Conservation (phyloP, 2,797 vertebrate species). For the Silurus aristotelis region DNA sequence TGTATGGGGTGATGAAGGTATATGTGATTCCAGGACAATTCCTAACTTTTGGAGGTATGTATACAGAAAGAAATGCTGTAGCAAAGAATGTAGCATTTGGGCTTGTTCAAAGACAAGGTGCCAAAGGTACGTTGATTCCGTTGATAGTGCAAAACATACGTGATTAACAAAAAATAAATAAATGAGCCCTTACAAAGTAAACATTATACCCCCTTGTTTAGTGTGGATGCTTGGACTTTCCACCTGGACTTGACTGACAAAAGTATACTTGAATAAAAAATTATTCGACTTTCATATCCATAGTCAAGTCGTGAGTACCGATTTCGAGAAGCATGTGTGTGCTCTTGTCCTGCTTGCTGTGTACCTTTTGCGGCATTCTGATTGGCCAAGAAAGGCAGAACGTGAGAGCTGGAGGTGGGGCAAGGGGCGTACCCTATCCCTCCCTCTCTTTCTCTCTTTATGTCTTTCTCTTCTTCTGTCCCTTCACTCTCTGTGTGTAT, state of each 20-base stretch:
- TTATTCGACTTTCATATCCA: not conserved
- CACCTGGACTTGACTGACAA: no score
- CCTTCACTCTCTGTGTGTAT: conserved; percentile 68
- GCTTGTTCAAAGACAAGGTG: not conserved
- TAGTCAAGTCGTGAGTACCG: conserved; percentile 29
- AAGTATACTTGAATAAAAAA: not conserved
- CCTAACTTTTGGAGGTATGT: no score
- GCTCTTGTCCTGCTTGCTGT: conserved; percentile 16
- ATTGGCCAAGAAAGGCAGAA: conserved; percentile 53
- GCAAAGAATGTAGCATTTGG: not conserved
- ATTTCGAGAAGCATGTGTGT: conserved; percentile 31
- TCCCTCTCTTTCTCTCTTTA: conserved; percentile 65
- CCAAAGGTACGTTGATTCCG: not conserved
- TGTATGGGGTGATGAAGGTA: not conserved
- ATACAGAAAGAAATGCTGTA: no score
- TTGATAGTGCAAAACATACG: no score
- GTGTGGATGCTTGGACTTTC: not conserved
- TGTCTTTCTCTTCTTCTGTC: conserved; percentile 67
- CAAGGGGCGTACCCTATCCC: conserved; percentile 61
- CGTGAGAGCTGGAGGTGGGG: conserved; percentile 61
- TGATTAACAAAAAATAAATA: no score
- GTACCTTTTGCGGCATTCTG: conserved; percentile 16
- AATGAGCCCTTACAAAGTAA: not conserved
- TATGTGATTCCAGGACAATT: not conserved
- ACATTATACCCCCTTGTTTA: not conserved